Conservation (phyloP, 2,888 invertebrate species). For the Vanessa cardui region DNA sequence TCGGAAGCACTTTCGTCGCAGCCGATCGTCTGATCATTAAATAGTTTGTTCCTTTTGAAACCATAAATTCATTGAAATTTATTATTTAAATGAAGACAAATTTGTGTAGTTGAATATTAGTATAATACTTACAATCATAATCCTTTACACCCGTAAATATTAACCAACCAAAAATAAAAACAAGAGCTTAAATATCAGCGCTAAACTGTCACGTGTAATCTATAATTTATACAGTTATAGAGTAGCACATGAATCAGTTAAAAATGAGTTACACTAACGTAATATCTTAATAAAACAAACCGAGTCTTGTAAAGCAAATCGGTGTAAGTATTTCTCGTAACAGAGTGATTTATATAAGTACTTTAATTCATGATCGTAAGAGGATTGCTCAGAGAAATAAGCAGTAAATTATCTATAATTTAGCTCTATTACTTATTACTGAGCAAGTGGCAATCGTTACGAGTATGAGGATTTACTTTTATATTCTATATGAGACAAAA, state of each 20-base stretch:
- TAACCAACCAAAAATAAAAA: too few species aligned
- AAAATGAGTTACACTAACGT: conserved; percentile 12
- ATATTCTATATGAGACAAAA: conserved; percentile 2
- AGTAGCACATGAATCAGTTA: not conserved
- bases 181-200: too few species aligned
- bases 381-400: conserved; percentile 25
- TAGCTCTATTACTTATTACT: conserved; percentile 25
- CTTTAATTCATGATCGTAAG: conserved; percentile 29
- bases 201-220: too few species aligned
- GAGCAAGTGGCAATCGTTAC: conserved; percentile 13
- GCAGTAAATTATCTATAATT: conserved; percentile 35
- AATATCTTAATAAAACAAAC: conserved; percentile 20
- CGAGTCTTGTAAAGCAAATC: conserved; percentile 13
- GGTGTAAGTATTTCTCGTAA: conserved; percentile 23
- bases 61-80: too few species aligned
- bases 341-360: conserved; percentile 31
- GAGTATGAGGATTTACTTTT: not conserved
- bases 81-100: too few species aligned
- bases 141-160: too few species aligned
- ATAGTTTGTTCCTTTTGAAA: too few species aligned
- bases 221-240: too few species aligned
- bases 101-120: too few species aligned
- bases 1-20: too few species aligned
- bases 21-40: too few species aligned
- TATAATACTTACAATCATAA: too few species aligned